Evolutionary conservation across 2,888 invertebrate genomes (phyloP).

Genomic region (Rhodophaea formosa): DNA sequence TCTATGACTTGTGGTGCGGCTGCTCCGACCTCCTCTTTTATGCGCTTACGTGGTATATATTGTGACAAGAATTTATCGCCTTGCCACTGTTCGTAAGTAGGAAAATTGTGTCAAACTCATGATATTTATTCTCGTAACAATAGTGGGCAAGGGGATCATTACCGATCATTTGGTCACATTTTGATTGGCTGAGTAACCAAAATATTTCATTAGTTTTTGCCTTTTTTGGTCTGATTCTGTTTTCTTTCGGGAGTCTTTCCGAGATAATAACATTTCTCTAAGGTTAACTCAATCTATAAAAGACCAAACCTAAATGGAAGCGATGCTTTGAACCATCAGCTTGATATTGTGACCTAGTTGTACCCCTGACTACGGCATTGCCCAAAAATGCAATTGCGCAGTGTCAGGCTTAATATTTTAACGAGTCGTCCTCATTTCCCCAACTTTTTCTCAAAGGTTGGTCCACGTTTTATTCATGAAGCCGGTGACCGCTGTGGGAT

Average conservation of each 20-base stretch:
- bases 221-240: too few species aligned
- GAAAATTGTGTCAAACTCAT: background rate
- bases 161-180: too few species aligned
- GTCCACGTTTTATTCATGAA: slow-evolving; percentile 61
- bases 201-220: too few species aligned
- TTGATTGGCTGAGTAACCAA: too few species aligned
- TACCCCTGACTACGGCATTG: background rate
- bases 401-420: slow-evolving; percentile 38
- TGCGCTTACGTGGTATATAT: background rate
- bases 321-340: too few species aligned
- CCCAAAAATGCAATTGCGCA: slow-evolving; percentile 16
- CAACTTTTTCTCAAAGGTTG: slow-evolving; percentile 31
- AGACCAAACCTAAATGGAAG: too few species aligned
- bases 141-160: too few species aligned
- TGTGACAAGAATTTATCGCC: slow-evolving; percentile 5
- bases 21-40: slow-evolving; percentile 1
- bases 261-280: too few species aligned
- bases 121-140: too few species aligned
- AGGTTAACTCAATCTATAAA: too few species aligned
- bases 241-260: too few species aligned
- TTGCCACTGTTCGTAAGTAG: background rate
- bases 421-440: slow-evolving; percentile 33
- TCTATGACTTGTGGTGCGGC: background rate
- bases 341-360: too few species aligned
- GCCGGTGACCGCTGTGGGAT: slow-evolving; percentile 57